Conservation (phyloP, 2,888 invertebrate genomes). For the Ochropleura plecta region DNA sequence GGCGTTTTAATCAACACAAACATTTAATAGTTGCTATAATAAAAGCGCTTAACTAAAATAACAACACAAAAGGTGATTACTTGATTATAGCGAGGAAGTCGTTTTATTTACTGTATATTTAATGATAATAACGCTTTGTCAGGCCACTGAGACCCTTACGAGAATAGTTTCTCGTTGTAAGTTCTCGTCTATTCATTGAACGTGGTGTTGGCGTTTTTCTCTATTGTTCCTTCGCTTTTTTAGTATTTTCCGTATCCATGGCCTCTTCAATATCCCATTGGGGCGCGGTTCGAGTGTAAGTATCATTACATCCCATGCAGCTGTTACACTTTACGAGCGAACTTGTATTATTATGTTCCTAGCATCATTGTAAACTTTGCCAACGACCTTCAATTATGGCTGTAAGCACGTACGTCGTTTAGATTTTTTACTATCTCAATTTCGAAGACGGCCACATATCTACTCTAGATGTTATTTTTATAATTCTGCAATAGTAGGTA, state of each 20-base stretch:
- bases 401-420: slow-evolving; percentile 61
- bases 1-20: slow-evolving; percentile 66
- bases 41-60: slow-evolving; percentile 53
- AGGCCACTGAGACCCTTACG: slow-evolving; percentile 74
- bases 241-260: slow-evolving; percentile 76
- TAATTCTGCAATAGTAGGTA: slow-evolving; percentile 43
- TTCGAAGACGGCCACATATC: slow-evolving; percentile 30
- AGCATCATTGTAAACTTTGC: slow-evolving; percentile 82
- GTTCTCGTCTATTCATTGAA: slow-evolving; percentile 76
- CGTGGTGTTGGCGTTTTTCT: slow-evolving; percentile 73
- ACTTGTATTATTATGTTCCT: slow-evolving; percentile 86
- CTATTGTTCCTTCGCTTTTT: slow-evolving; percentile 74
- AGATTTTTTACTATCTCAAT: slow-evolving; percentile 56
- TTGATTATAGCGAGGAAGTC: slow-evolving; percentile 50
- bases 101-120: slow-evolving; percentile 74
- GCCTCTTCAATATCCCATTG: slow-evolving; percentile 81
- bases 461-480: slow-evolving; percentile 31
- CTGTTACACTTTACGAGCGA: slow-evolving; percentile 87
- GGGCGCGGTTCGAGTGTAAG: slow-evolving; percentile 75
- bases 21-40: slow-evolving; percentile 58
- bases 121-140: slow-evolving; percentile 78
- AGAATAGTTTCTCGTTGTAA: slow-evolving; percentile 70
- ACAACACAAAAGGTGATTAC: slow-evolving; percentile 52
- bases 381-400: slow-evolving; percentile 76
- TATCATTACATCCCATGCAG: slow-evolving; percentile 85